phyloP scores from a whole-genome alignment of 2,797 vertebrate genomes.

The Arnoldichthys spilopterus region DNA sequence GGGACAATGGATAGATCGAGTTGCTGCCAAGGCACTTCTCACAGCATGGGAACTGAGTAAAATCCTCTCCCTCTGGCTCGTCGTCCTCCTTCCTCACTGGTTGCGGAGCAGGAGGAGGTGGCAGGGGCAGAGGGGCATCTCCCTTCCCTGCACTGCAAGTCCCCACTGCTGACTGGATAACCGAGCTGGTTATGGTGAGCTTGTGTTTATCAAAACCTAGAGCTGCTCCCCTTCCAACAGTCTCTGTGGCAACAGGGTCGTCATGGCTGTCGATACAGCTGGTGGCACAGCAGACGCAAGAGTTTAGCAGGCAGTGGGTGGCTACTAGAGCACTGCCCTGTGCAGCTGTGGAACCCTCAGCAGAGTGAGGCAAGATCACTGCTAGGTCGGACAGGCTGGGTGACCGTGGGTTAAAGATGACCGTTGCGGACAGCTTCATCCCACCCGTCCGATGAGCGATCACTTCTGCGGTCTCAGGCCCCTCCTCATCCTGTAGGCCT shows the following conservation, averaged over 20 bases:
- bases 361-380: slow-evolving; percentile 67
- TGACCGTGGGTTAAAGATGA: slow-evolving; percentile 96
- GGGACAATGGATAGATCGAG: slow-evolving; percentile 69
- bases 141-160: slow-evolving; percentile 60
- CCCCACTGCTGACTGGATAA: slow-evolving; percentile 80
- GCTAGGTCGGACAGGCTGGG: slow-evolving; percentile 80
- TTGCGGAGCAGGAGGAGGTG: slow-evolving; percentile 33
- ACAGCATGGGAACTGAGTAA: slow-evolving; percentile 64
- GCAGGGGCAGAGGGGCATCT: slow-evolving; percentile 61
- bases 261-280: slow-evolving; percentile 87
- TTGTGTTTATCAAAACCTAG: slow-evolving; percentile 78
- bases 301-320: slow-evolving; percentile 91
- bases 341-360: slow-evolving; percentile 51
- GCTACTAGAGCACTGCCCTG: slow-evolving; percentile 76
- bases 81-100: slow-evolving; percentile 63
- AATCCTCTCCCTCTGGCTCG: slow-evolving; percentile 64
- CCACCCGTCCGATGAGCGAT: slow-evolving; percentile 95
- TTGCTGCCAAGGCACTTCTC: slow-evolving; percentile 84
- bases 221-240: slow-evolving; percentile 65
- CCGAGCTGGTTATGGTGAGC: slow-evolving; percentile 71
- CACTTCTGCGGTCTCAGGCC: slow-evolving; percentile 85
- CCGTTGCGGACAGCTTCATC: slow-evolving; percentile 97
- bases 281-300: slow-evolving; percentile 92
- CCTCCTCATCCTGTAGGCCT: slow-evolving; percentile 73
- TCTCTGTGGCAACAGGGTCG: slow-evolving; percentile 71